These are phyloP conservation scores for Spicauda simplicius DNA, from an alignment of 2,888 invertebrate species.

Conservation along the genomic window DNA sequence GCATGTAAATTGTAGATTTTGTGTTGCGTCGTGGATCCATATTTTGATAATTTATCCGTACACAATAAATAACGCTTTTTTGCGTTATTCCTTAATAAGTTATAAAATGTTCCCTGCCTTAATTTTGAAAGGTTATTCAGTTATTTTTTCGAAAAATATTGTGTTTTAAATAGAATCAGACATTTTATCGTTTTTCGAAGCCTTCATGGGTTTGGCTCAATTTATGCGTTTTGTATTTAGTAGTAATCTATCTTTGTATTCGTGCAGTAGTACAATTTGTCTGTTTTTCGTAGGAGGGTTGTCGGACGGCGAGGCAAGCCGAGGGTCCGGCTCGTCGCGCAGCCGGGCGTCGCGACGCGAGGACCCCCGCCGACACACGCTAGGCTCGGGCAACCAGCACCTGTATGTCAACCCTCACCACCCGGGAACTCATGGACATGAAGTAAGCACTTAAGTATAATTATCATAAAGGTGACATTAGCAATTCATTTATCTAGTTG, in stretches of 20 bases:
- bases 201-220: no score
- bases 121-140: no score
- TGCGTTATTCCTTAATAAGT: no score
- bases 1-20: not conserved
- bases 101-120: no score
- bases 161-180: not conserved
- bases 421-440: conserved; percentile 86
- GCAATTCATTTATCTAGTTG: no score
- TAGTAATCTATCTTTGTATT: no score
- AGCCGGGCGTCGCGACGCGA: conserved; percentile 86
- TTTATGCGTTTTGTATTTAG: no score
- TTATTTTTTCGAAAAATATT: no score
- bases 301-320: conserved; percentile 76
- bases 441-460: no score
- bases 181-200: no score
- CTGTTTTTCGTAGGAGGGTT: conserved; percentile 49
- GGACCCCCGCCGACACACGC: conserved; percentile 93
- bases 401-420: conserved; percentile 86
- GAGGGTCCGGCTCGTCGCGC: conserved; percentile 82
- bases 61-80: not conserved
- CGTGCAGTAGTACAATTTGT: not conserved
- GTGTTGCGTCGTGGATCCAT: not conserved
- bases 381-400: conserved; percentile 88
- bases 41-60: no score
- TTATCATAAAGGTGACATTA: no score